Evolutionary conservation across 2,113 vertebrate genomes (phyloP).

Genomic region (Echinops telfairi): DNA sequence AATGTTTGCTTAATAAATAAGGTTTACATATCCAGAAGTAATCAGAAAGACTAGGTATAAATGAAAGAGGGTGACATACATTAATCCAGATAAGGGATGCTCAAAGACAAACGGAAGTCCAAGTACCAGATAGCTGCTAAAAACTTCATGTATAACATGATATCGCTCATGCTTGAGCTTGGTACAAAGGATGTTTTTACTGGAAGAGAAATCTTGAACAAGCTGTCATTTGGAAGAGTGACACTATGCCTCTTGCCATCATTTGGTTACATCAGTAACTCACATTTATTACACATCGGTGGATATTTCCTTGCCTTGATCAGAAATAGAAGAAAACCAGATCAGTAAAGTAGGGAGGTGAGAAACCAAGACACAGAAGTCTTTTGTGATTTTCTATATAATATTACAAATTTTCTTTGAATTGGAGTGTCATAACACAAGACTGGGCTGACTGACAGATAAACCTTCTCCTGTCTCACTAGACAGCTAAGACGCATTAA

Average conservation of each 20-base stretch:
- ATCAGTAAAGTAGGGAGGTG: constrained; percentile 42
- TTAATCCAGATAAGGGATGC: constrained; percentile 65
- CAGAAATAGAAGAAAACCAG: constrained; percentile 64
- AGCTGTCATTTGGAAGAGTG: constrained; percentile 36
- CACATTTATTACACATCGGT: background rate
- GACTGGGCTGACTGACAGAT: constrained; percentile 5
- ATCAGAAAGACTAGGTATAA: constrained; percentile 13
- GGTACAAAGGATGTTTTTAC: background rate
- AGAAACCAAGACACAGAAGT: constrained; percentile 44
- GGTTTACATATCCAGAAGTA: constrained; percentile 38
- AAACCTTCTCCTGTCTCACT: constrained; percentile 26
- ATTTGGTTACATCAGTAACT: constrained; percentile 40
- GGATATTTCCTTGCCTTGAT: constrained; percentile 51
- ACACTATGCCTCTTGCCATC: background rate
- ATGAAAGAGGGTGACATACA: constrained; percentile 29
- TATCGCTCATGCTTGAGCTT: background rate
- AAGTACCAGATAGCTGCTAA: constrained; percentile 7
- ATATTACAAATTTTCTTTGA: constrained; percentile 60
- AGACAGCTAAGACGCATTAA: constrained; percentile 54
- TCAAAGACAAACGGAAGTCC: constrained; percentile 11
- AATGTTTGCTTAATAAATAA: constrained; percentile 34
- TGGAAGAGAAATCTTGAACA: constrained; percentile 27
- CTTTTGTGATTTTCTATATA: constrained; percentile 40
- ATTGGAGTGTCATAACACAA: constrained; percentile 42
- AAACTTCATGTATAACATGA: background rate